Evolutionary conservation across 2,113 vertebrate genomes (phyloP).

Genomic region (Mobula birostris): DNA sequence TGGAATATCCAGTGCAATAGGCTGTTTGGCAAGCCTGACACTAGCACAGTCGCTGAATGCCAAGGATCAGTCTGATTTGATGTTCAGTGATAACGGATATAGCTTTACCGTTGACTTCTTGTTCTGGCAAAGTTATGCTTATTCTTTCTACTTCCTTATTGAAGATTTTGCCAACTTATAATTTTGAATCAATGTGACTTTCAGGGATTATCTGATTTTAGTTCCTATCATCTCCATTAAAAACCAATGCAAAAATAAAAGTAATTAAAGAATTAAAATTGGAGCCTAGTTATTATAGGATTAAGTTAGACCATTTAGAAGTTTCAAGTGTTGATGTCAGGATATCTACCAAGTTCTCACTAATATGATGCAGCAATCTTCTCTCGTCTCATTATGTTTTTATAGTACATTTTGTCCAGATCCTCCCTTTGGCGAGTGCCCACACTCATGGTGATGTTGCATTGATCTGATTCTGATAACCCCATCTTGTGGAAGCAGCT

Average conservation of each 20-base stretch:
- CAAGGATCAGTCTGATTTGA: too few species aligned
- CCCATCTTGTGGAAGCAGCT: conserved; percentile 30
- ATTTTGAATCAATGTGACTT: not conserved
- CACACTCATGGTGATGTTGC: not conserved
- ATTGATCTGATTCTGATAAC: conserved; percentile 2
- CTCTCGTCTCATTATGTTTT: not conserved
- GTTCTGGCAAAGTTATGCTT: not conserved
- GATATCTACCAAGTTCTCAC: not conserved
- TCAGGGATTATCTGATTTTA: not conserved
- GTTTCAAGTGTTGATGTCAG: not conserved
- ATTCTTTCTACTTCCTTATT: not conserved
- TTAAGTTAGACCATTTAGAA: not conserved
- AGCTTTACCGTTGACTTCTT: too few species aligned
- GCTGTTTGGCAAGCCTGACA: too few species aligned
- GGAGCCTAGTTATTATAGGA: not conserved
- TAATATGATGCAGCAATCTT: not conserved
- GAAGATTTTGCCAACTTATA: not conserved
- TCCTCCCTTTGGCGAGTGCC: not conserved
- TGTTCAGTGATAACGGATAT: too few species aligned
- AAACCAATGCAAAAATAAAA: too few species aligned
- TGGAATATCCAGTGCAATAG: too few species aligned
- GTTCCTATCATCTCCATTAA: too few species aligned
- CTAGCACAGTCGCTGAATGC: too few species aligned
- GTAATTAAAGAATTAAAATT: not conserved
- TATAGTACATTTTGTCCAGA: not conserved